Evolutionary conservation across 2,888 invertebrate genomes (phyloP).

Genomic region (Aporophyla lueneburgensis): DNA sequence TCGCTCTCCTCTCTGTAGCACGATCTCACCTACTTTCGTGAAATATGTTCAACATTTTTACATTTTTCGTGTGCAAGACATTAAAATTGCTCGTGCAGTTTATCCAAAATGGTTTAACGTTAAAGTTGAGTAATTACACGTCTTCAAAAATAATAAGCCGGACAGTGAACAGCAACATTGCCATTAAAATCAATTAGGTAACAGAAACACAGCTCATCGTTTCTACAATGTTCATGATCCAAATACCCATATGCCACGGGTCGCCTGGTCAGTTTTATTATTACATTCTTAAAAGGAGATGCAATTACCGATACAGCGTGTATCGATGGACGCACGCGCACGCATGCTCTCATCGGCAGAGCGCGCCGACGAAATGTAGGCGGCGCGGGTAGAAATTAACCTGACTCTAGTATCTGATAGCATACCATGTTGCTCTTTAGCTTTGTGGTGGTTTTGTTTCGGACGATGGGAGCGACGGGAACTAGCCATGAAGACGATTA

Average conservation of each 20-base stretch:
- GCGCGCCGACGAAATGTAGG: constrained; percentile 80
- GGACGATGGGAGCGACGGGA: constrained; percentile 65
- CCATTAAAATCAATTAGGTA: constrained; percentile 41
- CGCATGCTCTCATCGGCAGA: constrained; percentile 64
- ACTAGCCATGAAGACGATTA: constrained; percentile 76
- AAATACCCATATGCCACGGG: constrained; percentile 61
- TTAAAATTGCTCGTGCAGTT: constrained; percentile 48
- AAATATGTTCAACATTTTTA: constrained; percentile 62
- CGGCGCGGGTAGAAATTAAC: constrained; percentile 77
- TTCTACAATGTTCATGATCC: constrained; percentile 45
- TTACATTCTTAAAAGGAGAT: constrained; percentile 66
- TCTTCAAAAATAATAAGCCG: constrained; percentile 42
- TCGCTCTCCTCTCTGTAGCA: constrained; percentile 74
- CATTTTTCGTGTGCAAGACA: constrained; percentile 54
- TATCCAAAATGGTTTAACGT: constrained; percentile 31
- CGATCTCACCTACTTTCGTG: constrained; percentile 77
- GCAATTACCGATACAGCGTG: constrained; percentile 83
- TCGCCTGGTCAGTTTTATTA: constrained; percentile 65
- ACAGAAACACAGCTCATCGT: constrained; percentile 34
- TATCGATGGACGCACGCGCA: constrained; percentile 69
- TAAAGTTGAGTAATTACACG: constrained; percentile 37
- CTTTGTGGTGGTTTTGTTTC: constrained; percentile 68
- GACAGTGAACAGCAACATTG: constrained; percentile 35
- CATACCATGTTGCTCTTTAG: constrained; percentile 67
- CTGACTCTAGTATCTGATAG: constrained; percentile 69